A percentile compares a stretch with the other conserved stretches of the same genome.
These are phyloP conservation scores for Ashinkailepas kermadecensis DNA, from an alignment of 2,888 invertebrate species.

Conservation along the genomic window DNA sequence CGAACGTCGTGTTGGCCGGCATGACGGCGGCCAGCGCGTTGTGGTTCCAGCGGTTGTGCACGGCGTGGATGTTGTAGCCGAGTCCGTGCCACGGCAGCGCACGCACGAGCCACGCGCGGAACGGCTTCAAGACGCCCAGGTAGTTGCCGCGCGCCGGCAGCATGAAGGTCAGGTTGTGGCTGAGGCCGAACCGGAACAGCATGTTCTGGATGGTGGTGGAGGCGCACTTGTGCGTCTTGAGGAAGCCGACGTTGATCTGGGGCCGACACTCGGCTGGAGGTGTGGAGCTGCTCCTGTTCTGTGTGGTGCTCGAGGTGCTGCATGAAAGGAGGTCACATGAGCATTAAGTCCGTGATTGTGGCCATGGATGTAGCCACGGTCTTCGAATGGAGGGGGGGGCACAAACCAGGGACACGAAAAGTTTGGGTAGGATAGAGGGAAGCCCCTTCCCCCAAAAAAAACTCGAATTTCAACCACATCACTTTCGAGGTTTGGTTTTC, in stretches of 20 bases:
- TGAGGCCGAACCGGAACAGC: slow-evolving; percentile 36
- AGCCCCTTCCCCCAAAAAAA: no score
- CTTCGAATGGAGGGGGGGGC: no score
- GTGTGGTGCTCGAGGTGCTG: no score
- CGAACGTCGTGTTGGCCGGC: slow-evolving; percentile 35
- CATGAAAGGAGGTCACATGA: no score
- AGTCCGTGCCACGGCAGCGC: slow-evolving; percentile 31
- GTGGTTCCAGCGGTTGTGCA: slow-evolving; percentile 36
- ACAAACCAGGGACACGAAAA: no score
- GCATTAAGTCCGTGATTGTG: no score
- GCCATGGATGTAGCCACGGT: no score
- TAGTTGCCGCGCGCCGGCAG: slow-evolving; percentile 36
- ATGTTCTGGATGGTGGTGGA: slow-evolving; percentile 39
- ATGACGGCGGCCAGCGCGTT: slow-evolving; percentile 33
- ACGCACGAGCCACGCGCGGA: slow-evolving; percentile 33
- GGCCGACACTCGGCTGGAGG: slow-evolving; percentile 30
- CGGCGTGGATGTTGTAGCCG: slow-evolving; percentile 36
- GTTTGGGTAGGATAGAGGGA: no score
- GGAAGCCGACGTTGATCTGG: slow-evolving; percentile 37
- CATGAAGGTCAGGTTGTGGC: slow-evolving; percentile 36
- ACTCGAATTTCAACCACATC: no score
- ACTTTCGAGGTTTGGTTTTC: no score
- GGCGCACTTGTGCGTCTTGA: slow-evolving; percentile 40
- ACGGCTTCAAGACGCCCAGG: slow-evolving; percentile 36
- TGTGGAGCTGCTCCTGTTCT: no score